Evolutionary conservation across 2,888 invertebrate species (phyloP).

Genomic region (Sphaerophoria rueppellii): DNA sequence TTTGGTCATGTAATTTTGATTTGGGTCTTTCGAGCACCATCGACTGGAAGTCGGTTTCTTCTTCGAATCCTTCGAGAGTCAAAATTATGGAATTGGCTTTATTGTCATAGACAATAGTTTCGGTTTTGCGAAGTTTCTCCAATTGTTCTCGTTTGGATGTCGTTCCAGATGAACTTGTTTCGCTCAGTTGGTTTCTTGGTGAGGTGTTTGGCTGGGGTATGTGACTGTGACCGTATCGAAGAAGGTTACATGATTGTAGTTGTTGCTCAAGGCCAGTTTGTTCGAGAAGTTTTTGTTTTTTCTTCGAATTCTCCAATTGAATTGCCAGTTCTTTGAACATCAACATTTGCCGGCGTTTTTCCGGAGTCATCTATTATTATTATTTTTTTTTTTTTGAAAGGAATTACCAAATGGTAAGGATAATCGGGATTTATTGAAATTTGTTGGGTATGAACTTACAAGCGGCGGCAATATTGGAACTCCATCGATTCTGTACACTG

Average conservation of each 20-base stretch:
- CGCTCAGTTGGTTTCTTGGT: conserved; percentile 40
- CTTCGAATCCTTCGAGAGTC: conserved; percentile 66
- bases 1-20: not conserved
- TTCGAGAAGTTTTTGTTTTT: conserved; percentile 14
- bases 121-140: conserved; percentile 77
- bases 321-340: conserved; percentile 77
- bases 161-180: conserved; percentile 9
- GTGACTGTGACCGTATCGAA: conserved; percentile 70
- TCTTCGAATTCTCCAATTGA: conserved; percentile 75
- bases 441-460: conserved; percentile 75
- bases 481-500: conserved; percentile 80
- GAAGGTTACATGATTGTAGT: conserved; percentile 38
- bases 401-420: not conserved
- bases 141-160: conserved; percentile 59
- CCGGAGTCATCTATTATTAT: conserved; percentile 79
- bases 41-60: conserved; percentile 64
- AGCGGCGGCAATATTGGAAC: conserved; percentile 80
- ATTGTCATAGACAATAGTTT: conserved; percentile 80
- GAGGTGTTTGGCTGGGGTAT: conserved; percentile 60
- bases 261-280: not conserved
- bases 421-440: not conserved
- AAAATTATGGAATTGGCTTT: conserved; percentile 74
- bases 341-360: conserved; percentile 77
- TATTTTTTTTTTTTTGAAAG: not conserved
- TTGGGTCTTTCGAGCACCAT: conserved; percentile 49